Evolutionary conservation across 2,113 vertebrate genomes (phyloP).

Genomic region (Oreochromis spilurus): DNA sequence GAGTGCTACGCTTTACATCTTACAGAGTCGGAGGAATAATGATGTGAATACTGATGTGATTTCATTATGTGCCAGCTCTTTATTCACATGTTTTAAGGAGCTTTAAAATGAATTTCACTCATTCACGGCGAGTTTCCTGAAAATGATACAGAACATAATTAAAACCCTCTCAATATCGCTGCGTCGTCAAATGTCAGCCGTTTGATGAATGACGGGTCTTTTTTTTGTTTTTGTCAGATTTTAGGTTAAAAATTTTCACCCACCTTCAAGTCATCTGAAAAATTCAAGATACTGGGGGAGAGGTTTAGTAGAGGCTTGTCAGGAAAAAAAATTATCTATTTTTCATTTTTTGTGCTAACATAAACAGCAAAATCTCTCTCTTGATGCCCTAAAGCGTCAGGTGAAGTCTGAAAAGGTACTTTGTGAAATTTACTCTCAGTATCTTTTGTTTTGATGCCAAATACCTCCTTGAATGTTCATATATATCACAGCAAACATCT

Average conservation of each 20-base stretch:
- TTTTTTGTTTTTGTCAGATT: not conserved
- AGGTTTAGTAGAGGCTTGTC: not conserved
- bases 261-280: not conserved
- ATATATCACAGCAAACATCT: not conserved
- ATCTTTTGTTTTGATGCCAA: not conserved
- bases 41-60: conserved; percentile 18
- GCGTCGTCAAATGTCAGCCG: not conserved
- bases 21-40: not conserved
- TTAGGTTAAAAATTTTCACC: not conserved
- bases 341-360: not conserved
- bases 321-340: rapidly evolving
- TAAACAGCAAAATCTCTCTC: not conserved
- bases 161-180: not conserved
- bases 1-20: not conserved
- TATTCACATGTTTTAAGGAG: not conserved
- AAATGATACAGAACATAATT: not conserved
- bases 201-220: not conserved
- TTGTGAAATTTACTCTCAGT: not conserved
- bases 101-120: not conserved
- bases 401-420: not conserved
- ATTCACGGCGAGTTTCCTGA: not conserved
- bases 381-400: not conserved
- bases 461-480: not conserved
- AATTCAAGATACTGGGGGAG: not conserved
- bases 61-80: conserved; percentile 1